Conservation (phyloP, 2,113 vertebrate species). For the Nesogale talazaci region DNA sequence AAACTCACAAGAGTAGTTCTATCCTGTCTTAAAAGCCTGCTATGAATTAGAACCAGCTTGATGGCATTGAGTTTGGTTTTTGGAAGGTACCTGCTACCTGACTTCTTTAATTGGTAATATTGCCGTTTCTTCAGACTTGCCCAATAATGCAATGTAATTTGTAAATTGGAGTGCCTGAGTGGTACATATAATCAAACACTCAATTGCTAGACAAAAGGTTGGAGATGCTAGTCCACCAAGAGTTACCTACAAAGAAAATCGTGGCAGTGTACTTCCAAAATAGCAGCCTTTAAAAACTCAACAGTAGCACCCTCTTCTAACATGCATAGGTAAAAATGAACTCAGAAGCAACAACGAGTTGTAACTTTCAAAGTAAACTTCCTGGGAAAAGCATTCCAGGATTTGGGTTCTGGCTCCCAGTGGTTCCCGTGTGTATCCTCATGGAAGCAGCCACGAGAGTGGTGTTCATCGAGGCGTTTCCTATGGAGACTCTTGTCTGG, state of each 20-base stretch:
- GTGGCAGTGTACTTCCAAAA: not conserved
- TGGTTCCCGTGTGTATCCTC: not conserved
- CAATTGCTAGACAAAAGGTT: not conserved
- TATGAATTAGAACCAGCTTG: too few relatives aligned
- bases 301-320: not conserved
- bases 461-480: accelerated
- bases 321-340: not conserved
- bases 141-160: not conserved
- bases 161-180: not conserved
- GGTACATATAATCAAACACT: not conserved
- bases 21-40: too few relatives aligned
- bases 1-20: too few relatives aligned
- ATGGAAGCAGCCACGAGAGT: not conserved
- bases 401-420: not conserved
- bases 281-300: not conserved
- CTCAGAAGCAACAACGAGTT: not conserved
- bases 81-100: not conserved
- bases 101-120: not conserved
- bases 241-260: not conserved
- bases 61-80: too few relatives aligned
- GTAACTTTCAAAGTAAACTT: not conserved
- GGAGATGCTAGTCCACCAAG: not conserved
- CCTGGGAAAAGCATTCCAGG: not conserved
- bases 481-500: not conserved
- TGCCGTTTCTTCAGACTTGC: not conserved